Evolutionary conservation across 2,113 vertebrate genomes (phyloP).

Genomic region (Xyrauchen texanus): DNA sequence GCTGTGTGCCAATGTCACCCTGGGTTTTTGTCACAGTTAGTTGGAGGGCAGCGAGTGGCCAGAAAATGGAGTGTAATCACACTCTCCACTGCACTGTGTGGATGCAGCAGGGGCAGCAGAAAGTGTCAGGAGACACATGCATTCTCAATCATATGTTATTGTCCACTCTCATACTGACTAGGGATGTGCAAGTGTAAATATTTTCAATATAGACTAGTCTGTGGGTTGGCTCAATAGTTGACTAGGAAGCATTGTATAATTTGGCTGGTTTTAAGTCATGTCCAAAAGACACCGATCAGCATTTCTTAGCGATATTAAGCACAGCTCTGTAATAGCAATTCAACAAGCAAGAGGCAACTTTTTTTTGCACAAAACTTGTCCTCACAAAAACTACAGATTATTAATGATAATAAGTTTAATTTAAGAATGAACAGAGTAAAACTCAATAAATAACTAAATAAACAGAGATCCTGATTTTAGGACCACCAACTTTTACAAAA

Average conservation of each 20-base stretch:
- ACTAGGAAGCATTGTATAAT: background rate
- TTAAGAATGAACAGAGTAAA: too few relatives aligned
- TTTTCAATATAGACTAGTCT: background rate
- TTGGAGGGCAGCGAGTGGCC: slow-evolving; percentile 2
- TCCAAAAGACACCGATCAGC: too few relatives aligned
- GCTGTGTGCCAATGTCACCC: slow-evolving; percentile 36
- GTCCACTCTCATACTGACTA: background rate
- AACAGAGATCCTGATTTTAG: too few relatives aligned
- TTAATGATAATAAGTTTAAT: too few relatives aligned
- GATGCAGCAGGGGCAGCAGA: background rate
- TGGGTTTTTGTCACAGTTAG: slow-evolving; percentile 36
- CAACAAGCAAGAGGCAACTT: too few relatives aligned
- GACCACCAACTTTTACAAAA: too few relatives aligned
- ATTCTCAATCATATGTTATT: background rate
- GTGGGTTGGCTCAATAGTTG: background rate
- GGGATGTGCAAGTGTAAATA: background rate
- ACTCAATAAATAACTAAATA: too few relatives aligned
- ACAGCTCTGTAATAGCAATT: too few relatives aligned
- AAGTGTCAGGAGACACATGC: slow-evolving; percentile 7
- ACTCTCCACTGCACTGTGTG: slow-evolving; percentile 7
- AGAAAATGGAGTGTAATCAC: slow-evolving; percentile 21
- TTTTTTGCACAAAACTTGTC: too few relatives aligned
- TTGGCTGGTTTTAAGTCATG: background rate
- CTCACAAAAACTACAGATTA: too few relatives aligned
- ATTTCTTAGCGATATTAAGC: too few relatives aligned